Percentiles rank a stretch among this genome's conserved stretches.
Evolutionary conservation across 2,797 vertebrate genomes (phyloP).

Genomic region (Macroramphosus scolopax): DNA sequence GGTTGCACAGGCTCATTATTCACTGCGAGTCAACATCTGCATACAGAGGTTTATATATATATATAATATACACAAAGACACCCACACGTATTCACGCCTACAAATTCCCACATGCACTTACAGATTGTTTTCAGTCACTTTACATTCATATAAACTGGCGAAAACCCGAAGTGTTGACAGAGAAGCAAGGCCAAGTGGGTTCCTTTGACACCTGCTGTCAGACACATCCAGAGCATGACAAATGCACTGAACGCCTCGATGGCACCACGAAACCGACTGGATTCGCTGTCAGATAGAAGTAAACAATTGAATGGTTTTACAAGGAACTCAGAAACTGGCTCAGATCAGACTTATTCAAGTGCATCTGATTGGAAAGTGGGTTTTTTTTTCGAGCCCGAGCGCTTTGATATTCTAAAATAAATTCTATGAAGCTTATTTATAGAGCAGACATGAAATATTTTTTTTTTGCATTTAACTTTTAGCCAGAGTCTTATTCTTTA

Average conservation of each 20-base stretch:
- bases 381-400: slow-evolving; percentile 9
- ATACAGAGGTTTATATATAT: too few species aligned
- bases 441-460: slow-evolving; percentile 8
- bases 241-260: slow-evolving; percentile 52
- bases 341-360: slow-evolving; percentile 32
- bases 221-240: slow-evolving; percentile 56
- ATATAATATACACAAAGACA: slow-evolving; percentile 29
- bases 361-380: slow-evolving; percentile 42
- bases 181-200: slow-evolving; percentile 26
- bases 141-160: slow-evolving; percentile 39
- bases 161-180: slow-evolving; percentile 36
- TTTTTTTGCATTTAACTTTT: too few species aligned
- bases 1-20: slow-evolving; percentile 34
- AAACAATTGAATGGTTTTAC: slow-evolving; percentile 40
- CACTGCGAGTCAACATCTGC: slow-evolving; percentile 49
- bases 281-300: slow-evolving; percentile 24
- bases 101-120: slow-evolving; percentile 13
- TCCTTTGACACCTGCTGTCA: slow-evolving; percentile 57
- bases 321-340: slow-evolving; percentile 17
- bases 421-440: not conserved
- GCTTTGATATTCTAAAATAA: slow-evolving; percentile 23
- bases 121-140: slow-evolving; percentile 39
- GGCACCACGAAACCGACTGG: slow-evolving; percentile 19
- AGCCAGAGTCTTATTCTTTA: too few species aligned
- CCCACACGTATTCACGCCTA: too few species aligned